Evolutionary conservation across 2,888 invertebrate species (phyloP), one percentile per base, ranked within the genome.

Genomic region (Amphimallon solstitiale): DNA sequence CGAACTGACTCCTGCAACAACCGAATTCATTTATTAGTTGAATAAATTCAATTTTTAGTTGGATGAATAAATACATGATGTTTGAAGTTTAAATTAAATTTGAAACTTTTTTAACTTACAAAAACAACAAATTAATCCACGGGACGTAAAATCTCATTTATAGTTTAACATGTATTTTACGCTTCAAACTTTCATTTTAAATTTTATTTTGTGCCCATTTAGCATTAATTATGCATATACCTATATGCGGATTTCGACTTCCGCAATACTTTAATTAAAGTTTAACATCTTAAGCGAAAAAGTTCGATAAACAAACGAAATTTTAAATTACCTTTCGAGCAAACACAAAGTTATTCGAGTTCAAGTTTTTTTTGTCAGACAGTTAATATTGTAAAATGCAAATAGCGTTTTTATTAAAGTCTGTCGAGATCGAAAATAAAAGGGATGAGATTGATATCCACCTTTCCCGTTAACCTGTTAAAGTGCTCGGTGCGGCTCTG

Each of bases 351-450:
- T 48, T 37, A 59, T 23, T 62, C 67, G 34, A 56, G n/a, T 63
- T 63, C 66, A 64, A 69, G 70, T 68, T 70, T 71, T 72, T 70
- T 68, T 68, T 65, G 38, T 56, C 65, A 54, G 60, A 61, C 68
- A 15, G 52, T 68, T 73, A 72, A 75, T 75, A 76, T 71, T 70
- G 74, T 71, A 72, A 72, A 75, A 77, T 75, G 76, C 73, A 75
- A 76, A 76, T 75, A 73, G 63, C 65, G 56, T 67, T 63, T 75
- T 75, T 76, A 74, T 74, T 75, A 74, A 71, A 69, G 70, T 43
- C 49, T 52, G 67, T 56, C 56, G 60, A 66, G 65, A 65, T 68
- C 49, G 65, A 67, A 67, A 63, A 68, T 63, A 63, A 72, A 72
- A 72, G 69, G 73, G 70, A 60, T 66, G 43, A 56, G 49, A 23